These are phyloP conservation scores for Brachyalestes nurse DNA, from an alignment of 2,797 vertebrate species.

Conservation along the genomic window DNA sequence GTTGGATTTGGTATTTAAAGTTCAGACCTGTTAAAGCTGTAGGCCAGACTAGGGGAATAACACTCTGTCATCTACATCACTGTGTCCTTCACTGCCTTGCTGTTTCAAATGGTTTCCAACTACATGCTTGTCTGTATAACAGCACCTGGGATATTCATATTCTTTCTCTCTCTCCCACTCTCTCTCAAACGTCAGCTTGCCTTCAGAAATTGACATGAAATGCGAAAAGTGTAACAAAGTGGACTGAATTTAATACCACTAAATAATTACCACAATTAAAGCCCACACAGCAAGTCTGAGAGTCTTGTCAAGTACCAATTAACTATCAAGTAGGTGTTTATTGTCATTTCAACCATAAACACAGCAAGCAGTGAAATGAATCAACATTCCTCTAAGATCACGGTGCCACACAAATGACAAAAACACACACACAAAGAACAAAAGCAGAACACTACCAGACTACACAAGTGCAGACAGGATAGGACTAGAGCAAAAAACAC, in stretches of 20 bases:
- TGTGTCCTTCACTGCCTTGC: constrained; percentile 25
- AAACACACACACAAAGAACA: no score
- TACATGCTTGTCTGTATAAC: background rate
- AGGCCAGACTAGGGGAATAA: constrained; percentile 44
- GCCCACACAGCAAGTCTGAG: no score
- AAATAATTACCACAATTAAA: background rate
- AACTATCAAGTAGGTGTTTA: no score
- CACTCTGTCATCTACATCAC: constrained; percentile 33
- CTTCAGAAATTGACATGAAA: background rate
- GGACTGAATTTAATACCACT: background rate
- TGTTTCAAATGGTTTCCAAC: constrained; percentile 26
- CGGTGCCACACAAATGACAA: no score
- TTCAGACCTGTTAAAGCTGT: constrained; percentile 52
- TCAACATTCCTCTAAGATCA: no score
- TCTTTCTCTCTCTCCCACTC: constrained; percentile 41
- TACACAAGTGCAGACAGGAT: no score
- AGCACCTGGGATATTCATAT: background rate
- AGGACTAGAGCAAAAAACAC: no score
- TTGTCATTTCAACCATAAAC: no score
- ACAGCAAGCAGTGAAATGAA: no score
- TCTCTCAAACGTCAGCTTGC: constrained; percentile 68
- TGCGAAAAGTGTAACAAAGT: background rate
- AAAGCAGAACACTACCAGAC: no score
- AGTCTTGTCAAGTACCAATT: background rate
- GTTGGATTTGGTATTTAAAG: constrained; percentile 57